These are phyloP conservation scores for Agapornis roseicollis DNA, from an alignment of 2,113 vertebrate species.

Conservation along the genomic window DNA sequence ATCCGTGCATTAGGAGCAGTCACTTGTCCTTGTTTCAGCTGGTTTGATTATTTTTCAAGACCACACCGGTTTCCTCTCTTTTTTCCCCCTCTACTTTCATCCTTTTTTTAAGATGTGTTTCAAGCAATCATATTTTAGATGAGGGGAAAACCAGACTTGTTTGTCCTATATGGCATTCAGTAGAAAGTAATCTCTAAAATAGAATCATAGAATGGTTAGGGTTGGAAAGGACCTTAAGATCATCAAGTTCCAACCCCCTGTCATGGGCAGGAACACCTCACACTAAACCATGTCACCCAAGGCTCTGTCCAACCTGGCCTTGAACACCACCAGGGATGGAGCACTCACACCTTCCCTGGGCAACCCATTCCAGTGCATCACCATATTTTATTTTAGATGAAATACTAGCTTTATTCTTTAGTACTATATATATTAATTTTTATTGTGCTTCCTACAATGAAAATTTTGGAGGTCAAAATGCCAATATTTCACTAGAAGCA, in stretches of 20 bases:
- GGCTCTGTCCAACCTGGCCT: too few relatives aligned
- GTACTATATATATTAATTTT: background rate
- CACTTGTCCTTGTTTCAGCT: background rate
- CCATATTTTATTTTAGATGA: background rate
- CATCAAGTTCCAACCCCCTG: too few relatives aligned
- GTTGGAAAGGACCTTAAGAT: too few relatives aligned
- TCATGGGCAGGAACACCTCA: too few relatives aligned
- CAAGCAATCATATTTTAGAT: background rate
- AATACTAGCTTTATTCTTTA: background rate
- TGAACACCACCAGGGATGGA: too few relatives aligned
- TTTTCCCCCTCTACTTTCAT: fast-evolving
- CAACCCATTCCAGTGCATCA: too few relatives aligned
- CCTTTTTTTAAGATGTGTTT: fast-evolving
- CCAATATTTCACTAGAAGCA: background rate
- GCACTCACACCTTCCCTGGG: too few relatives aligned
- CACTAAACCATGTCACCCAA: too few relatives aligned
- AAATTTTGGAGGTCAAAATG: background rate
- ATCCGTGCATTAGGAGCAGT: background rate
- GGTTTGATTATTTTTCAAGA: background rate
- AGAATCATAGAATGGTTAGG: too few relatives aligned
- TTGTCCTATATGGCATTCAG: background rate
- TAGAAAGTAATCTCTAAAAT: background rate
- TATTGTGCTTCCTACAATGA: background rate
- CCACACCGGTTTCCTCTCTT: background rate
- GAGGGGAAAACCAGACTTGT: background rate